These are phyloP conservation scores for Centropus bengalensis DNA, from an alignment of 2,113 vertebrate species.

Conservation along the genomic window DNA sequence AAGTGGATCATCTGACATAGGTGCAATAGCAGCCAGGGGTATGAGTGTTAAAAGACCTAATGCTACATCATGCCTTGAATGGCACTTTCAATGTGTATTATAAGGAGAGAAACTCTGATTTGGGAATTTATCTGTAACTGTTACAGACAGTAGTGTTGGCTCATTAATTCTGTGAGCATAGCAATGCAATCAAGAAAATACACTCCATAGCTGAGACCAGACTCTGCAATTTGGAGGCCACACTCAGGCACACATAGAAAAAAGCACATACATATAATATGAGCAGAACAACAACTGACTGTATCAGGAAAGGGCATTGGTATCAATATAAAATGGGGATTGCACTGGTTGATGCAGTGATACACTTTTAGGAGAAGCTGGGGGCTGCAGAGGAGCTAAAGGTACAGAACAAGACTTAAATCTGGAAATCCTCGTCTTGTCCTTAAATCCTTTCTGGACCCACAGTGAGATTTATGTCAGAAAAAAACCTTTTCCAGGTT, in stretches of 20 bases:
- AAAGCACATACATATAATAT: background rate
- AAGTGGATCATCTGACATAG: background rate
- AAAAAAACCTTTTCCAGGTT: background rate
- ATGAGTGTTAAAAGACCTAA: background rate
- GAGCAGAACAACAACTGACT: background rate
- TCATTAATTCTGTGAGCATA: background rate
- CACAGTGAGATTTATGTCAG: fast-evolving
- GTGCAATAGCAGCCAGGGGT: background rate
- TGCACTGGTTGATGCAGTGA: background rate
- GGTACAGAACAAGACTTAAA: background rate
- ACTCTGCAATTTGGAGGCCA: background rate
- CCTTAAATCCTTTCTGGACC: background rate
- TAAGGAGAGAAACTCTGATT: background rate
- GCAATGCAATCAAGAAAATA: background rate
- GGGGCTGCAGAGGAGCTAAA: background rate
- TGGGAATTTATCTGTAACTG: background rate
- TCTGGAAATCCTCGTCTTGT: background rate
- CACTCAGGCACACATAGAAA: background rate
- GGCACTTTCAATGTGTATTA: background rate
- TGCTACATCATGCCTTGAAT: background rate
- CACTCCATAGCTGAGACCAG: background rate
- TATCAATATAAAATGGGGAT: background rate
- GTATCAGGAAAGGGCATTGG: background rate
- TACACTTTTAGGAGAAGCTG: background rate
- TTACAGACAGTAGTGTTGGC: background rate